Evolutionary conservation across 30 jellyfish, hydroid and myxozoan genomes (phyloP), one percentile per base, ranked within the genome.

Genomic region (Aurelia aurita): DNA sequence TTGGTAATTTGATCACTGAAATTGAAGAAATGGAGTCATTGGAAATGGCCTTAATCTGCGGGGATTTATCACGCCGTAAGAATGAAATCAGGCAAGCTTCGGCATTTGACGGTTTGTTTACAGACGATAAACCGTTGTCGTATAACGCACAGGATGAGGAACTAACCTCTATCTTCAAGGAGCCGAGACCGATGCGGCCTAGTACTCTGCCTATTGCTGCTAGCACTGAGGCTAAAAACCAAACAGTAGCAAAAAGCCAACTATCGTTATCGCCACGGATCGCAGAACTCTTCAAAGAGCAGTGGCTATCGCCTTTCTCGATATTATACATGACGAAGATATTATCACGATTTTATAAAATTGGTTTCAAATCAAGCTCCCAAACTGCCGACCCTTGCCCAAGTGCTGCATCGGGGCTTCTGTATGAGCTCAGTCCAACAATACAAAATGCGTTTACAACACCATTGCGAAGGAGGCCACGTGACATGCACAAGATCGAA

Each of bases 401-500:
- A 26, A 58, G 44, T 4, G 61, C 67, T 16, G 79, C 78, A 9
- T 21, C 67, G 69, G 87, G 77, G 49, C 91, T 92, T n/a, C 59
- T 87, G 18, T 65, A 81, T 25, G 97, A 84, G 31, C 77, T 93
- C 62, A 69, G 58, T 28, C 89, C 96, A 5, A 19, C 74, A 9
- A 49, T 93, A 21, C 97, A 93, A 64, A 67, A 77, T 20, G 96
- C 97, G 16, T 79, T 93, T 10, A 92, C 83, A 69, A 75, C 69
- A 45, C 86, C 97, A 4, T 82, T 84, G 53, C 86, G 86, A 15
- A 87, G 91, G 87, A 71, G 91, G 29, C 29, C 91, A 34, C 88
- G 96, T 81, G 97, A 94, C 44, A 29, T 71, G 26, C 77, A 89
- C 72, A 88, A 72, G 70, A 61, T 88, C 20, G 92, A 90, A 3